phyloP scores from a whole-genome alignment of 2,797 vertebrate species.

The Alfaro cultratus region DNA sequence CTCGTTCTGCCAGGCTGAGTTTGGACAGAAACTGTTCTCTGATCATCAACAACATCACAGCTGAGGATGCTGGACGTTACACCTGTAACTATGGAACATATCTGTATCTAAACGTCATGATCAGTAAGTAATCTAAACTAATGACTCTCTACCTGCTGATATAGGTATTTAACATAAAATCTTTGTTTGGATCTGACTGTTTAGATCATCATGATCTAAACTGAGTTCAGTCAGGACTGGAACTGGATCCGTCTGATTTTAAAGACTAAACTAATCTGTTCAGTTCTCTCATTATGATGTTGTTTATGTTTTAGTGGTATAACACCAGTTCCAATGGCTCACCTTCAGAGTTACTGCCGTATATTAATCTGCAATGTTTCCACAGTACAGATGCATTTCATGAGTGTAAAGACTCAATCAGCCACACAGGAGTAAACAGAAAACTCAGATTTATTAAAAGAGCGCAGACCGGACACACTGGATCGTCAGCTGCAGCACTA shows the following conservation, averaged over 20 bases:
- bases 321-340: too few species aligned
- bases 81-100: accelerated
- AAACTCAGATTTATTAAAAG: too few species aligned
- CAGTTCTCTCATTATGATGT: neutral
- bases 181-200: neutral
- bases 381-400: neutral
- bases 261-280: neutral
- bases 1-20: constrained; percentile 15
- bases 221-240: neutral
- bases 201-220: neutral
- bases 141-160: neutral
- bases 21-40: constrained; percentile 30
- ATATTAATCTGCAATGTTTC: neutral
- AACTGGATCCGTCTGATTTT: neutral
- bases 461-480: too few species aligned
- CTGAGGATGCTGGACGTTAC: constrained; percentile 30
- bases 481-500: too few species aligned
- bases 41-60: constrained; percentile 22
- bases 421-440: too few species aligned
- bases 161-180: neutral
- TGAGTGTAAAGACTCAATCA: too few species aligned
- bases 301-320: neutral
- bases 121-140: constrained; percentile 25
- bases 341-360: neutral
- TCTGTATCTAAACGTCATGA: constrained; percentile 5